Evolutionary conservation across 1,140 invertebrate genomes (phyloP).

Genomic region (Anthonomus grandis): DNA sequence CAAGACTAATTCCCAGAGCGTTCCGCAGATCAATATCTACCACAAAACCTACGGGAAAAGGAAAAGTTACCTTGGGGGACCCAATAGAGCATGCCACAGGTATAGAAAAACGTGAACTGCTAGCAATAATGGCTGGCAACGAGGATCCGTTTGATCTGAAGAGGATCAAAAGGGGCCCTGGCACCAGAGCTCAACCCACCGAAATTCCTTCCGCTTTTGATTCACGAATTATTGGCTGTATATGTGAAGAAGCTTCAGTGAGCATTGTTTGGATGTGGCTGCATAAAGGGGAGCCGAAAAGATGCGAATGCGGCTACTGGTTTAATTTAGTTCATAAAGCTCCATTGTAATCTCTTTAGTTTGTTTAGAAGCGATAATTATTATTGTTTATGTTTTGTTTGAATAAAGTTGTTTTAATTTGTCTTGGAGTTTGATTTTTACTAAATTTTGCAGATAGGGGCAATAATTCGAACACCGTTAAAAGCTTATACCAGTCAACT

Average conservation of each 20-base stretch:
- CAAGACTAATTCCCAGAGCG: too few species aligned
- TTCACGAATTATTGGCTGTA: conserved; percentile 88
- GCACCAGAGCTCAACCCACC: conserved; percentile 84
- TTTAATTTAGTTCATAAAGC: conserved; percentile 83
- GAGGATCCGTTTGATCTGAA: conserved; percentile 89
- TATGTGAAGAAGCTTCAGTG: conserved; percentile 92
- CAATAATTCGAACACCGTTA: too few species aligned
- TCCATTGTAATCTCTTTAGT: conserved; percentile 66
- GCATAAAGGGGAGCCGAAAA: conserved; percentile 78
- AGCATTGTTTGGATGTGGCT: conserved; percentile 93
- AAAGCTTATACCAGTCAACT: too few species aligned
- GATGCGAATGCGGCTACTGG: conserved; percentile 96
- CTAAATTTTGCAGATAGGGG: too few species aligned
- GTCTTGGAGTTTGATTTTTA: too few species aligned
- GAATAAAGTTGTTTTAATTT: too few species aligned
- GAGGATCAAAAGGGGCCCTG: conserved; percentile 71
- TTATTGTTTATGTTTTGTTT: too few species aligned
- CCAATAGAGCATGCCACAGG: not conserved
- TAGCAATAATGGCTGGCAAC: conserved; percentile 81
- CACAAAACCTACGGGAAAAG: too few species aligned
- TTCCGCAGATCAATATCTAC: too few species aligned
- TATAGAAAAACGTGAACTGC: conserved; percentile 80
- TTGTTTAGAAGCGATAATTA: too few species aligned
- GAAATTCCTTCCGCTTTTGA: conserved; percentile 86
- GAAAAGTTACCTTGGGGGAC: not conserved